These are phyloP conservation scores for Pterostichus madidus DNA, from an alignment of 2,888 invertebrate species.

Conservation along the genomic window DNA sequence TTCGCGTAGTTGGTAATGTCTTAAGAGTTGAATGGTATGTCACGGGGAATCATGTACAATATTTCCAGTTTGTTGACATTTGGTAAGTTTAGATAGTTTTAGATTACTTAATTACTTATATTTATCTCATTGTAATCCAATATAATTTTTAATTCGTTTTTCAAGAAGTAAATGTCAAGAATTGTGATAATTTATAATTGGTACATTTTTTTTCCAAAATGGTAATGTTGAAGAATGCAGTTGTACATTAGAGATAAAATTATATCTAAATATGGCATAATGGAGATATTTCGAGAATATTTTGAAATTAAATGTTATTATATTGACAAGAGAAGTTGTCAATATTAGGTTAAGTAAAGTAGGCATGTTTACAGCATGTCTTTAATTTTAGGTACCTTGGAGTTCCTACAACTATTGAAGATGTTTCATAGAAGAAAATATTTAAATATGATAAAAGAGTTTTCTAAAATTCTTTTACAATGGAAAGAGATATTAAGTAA, in stretches of 20 bases:
- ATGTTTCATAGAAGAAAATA: slow-evolving; percentile 20
- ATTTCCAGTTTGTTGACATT: slow-evolving; percentile 47
- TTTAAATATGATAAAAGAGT: neutral
- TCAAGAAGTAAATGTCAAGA: slow-evolving; percentile 16
- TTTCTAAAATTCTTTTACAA: neutral
- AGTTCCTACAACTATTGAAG: slow-evolving; percentile 4
- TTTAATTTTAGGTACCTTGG: slow-evolving; percentile 55
- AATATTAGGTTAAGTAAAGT: slow-evolving; percentile 60
- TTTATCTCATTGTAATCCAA: too few relatives aligned
- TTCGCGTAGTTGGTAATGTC: slow-evolving; percentile 60
- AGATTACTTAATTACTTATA: neutral
- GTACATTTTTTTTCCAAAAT: neutral
- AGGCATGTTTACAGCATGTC: slow-evolving; percentile 65
- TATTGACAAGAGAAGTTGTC: slow-evolving; percentile 33
- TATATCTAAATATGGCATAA: slow-evolving; percentile 1
- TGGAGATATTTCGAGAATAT: neutral
- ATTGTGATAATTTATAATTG: neutral
- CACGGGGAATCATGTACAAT: slow-evolving; percentile 14
- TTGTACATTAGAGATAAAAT: neutral
- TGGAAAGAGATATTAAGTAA: slow-evolving; percentile 52
- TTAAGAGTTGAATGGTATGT: slow-evolving; percentile 51
- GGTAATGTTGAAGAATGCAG: neutral
- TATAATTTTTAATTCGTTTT: neutral
- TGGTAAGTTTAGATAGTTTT: slow-evolving; percentile 35
- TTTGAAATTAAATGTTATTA: neutral